Evolutionary conservation across 2,113 vertebrate genomes (phyloP).

Genomic region (Pseudopodoces humilis): DNA sequence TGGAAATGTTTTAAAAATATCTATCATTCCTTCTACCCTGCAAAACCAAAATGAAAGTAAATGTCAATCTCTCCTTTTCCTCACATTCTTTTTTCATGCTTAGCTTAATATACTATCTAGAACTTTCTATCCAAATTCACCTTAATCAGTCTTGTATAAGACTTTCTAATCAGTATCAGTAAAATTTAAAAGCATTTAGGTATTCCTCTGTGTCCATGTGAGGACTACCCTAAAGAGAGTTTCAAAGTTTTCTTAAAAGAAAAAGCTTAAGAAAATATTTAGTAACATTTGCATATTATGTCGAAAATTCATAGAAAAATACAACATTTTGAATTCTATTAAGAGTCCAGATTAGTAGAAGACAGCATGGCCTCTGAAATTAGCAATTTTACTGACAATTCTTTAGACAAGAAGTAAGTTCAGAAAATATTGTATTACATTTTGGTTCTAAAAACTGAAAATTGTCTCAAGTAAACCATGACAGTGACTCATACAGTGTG

Average conservation of each 20-base stretch:
- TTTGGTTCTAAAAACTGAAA: background rate
- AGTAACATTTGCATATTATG: background rate
- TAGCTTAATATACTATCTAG: background rate
- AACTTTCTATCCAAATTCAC: background rate
- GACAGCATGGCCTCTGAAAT: background rate
- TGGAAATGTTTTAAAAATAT: background rate
- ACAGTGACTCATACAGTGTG: rapidly evolving
- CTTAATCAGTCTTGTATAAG: background rate
- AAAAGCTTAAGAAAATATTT: background rate
- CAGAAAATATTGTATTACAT: background rate
- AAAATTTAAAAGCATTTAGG: background rate
- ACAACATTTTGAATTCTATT: background rate
- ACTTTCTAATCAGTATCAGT: background rate
- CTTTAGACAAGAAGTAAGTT: background rate
- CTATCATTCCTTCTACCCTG: background rate
- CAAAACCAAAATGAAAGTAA: background rate
- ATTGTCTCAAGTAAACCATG: background rate
- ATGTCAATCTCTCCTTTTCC: background rate
- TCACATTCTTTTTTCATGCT: background rate
- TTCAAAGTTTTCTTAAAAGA: background rate
- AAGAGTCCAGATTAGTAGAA: background rate
- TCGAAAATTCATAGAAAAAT: background rate
- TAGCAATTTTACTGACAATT: background rate
- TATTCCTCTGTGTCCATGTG: background rate
- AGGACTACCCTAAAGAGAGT: background rate